Conservation (phyloP, 1,140 invertebrate genomes). For the Ips typographus region DNA sequence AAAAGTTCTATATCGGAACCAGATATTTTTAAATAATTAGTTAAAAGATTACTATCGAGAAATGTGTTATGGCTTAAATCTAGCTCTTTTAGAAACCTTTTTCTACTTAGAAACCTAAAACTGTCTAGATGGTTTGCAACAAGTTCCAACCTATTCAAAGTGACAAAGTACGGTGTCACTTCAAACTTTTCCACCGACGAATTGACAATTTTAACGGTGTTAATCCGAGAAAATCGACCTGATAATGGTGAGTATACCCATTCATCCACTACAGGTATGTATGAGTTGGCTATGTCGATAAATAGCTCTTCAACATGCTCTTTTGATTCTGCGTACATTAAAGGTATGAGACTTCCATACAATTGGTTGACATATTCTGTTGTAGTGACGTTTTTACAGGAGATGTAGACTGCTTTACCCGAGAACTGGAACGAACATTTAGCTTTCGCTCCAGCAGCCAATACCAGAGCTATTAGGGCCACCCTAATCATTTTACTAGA, state of each 20-base stretch:
- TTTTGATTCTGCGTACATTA: not conserved
- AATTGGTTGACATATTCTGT: conserved; percentile 1
- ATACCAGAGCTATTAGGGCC: too few relatives aligned
- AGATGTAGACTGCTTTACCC: not conserved
- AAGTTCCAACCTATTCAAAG: conserved; percentile 9
- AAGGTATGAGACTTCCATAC: not conserved
- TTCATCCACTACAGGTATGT: conserved; percentile 8
- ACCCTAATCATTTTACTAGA: too few relatives aligned
- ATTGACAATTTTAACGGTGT: conserved; percentile 13
- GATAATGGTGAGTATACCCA: conserved; percentile 10
- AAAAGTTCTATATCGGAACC: too few relatives aligned
- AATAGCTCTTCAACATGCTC: not conserved
- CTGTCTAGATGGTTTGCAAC: conserved; percentile 12
- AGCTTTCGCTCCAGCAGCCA: too few relatives aligned
- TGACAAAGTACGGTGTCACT: not conserved
- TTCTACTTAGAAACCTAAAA: conserved; percentile 13
- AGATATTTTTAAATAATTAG: not conserved
- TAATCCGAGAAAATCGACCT: not conserved
- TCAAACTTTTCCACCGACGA: conserved; percentile 9
- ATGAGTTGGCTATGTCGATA: conserved; percentile 12
- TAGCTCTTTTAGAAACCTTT: conserved; percentile 1
- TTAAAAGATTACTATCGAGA: conserved; percentile 1
- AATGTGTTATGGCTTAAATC: conserved; percentile 13
- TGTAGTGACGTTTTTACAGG: conserved; percentile 2
- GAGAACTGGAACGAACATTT: too few relatives aligned